Base-by-base conservation (phyloP, 1,140 invertebrate genomes). In the Drosophila varians region DNA sequence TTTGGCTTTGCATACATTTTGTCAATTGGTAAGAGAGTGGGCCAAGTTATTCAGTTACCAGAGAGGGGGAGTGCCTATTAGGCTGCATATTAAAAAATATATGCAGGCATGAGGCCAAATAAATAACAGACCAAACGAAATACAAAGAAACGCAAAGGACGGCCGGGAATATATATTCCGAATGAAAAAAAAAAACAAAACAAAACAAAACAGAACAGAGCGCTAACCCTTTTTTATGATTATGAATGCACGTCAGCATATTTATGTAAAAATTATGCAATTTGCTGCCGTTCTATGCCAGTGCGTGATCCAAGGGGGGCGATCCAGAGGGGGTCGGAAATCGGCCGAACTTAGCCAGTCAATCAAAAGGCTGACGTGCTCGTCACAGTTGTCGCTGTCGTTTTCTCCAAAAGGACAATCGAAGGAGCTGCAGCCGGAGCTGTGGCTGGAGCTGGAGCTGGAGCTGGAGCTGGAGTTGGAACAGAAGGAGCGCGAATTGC, bases 261-360 rank as follows among this genome's bases (percentile, higher is more conserved):
- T 87, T 87, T 87, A 87, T 87, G 82, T 88, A 87, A 87, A 87
- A 87, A 87, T 82, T 87, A 87, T 87, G 82, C 82, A 87, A 87
- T 87, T 87, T 87, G 82, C 82, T 87, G 83, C 82, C 79, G 79
- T 84, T 77, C 80, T 58, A 60, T 69, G 73, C 57, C 16, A 55
- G 36, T 58, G 43, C 54, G 60, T 31, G 46, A n/a, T n/a, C n/a
- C n/a, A n/a, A 19, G 42, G 51, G 48, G 40, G 21, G 21, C 53
- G 26, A 28, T 9, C 9, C 4, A 42, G 26, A 31, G 12, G 26
- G 19, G 23, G 55, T 64, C 57, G 76, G 65, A 86, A 70, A 86
- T 76, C 73, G 73, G 76, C 66, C 68, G 77, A 86, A 86, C 80
- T 86, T 84, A 78, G 76, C 76, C 80, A 84, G 80, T 84, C 80